Percentiles rank a stretch among this genome's conserved stretches.
Evolutionary conservation across 1,140 invertebrate species (phyloP).

Genomic region (Wasmannia auropunctata): DNA sequence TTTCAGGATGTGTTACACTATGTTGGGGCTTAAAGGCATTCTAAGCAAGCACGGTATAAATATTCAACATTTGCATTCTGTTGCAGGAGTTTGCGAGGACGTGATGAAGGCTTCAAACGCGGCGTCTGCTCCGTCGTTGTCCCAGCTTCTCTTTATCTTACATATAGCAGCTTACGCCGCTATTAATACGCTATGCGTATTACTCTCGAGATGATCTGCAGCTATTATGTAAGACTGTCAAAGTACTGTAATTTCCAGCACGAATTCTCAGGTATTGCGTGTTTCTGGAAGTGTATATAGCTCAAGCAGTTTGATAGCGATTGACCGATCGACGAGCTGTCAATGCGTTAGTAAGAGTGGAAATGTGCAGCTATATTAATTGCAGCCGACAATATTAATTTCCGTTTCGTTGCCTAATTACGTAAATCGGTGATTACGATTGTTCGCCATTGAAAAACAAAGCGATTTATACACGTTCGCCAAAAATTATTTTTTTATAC

Average conservation of each 20-base stretch:
- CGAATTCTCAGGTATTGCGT: constrained; percentile 58
- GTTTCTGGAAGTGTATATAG: constrained; percentile 57
- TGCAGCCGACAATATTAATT: constrained; percentile 48
- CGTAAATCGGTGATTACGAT: constrained; percentile 4
- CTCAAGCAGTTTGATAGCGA: constrained; percentile 36
- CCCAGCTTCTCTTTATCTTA: constrained; percentile 76
- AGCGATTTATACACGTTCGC: neutral
- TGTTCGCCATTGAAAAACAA: neutral
- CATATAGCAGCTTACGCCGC: constrained; percentile 68
- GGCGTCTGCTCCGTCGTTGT: constrained; percentile 78
- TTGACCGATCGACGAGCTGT: constrained; percentile 19
- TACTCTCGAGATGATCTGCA: constrained; percentile 83
- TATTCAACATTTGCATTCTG: constrained; percentile 52
- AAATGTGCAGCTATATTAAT: constrained; percentile 52
- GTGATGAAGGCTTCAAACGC: constrained; percentile 81
- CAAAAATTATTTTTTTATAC: constrained; percentile 42
- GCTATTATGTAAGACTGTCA: constrained; percentile 46
- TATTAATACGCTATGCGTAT: constrained; percentile 62
- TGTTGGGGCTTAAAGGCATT: neutral
- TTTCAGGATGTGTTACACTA: neutral
- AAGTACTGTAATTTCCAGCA: constrained; percentile 57
- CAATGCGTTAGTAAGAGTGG: neutral
- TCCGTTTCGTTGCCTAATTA: constrained; percentile 41
- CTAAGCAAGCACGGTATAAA: constrained; percentile 19
- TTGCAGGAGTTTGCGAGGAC: constrained; percentile 82